Percentiles rank a stretch among this genome's conserved stretches.
phyloP scores from a whole-genome alignment of 2,797 vertebrate genomes.

The Cirrhinus mrigala region DNA sequence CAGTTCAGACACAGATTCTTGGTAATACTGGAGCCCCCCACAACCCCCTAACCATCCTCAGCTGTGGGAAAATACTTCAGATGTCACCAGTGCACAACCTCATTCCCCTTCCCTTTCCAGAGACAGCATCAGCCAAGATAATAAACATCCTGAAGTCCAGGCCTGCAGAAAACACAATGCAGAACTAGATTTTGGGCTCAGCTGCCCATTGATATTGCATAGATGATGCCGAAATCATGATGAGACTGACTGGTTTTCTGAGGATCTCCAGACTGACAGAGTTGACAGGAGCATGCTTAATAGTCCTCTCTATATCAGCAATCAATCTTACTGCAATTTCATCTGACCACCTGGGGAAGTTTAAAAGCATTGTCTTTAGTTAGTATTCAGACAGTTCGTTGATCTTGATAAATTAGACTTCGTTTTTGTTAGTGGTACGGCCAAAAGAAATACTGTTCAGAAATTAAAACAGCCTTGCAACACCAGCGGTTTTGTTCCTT shows the following conservation, averaged over 20 bases:
- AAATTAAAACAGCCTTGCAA: not conserved
- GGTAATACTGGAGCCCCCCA: slow-evolving; percentile 26
- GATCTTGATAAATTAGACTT: slow-evolving; percentile 27
- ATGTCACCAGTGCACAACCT: slow-evolving; percentile 71
- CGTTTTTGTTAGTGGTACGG: not conserved
- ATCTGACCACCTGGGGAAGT: slow-evolving; percentile 29
- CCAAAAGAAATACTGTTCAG: slow-evolving; percentile 25
- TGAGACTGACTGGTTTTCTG: slow-evolving; percentile 1
- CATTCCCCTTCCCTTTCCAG: slow-evolving; percentile 60
- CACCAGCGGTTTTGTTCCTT: not conserved
- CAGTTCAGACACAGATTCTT: slow-evolving; percentile 25
- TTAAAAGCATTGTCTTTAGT: slow-evolving; percentile 17
- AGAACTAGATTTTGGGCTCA: slow-evolving; percentile 3
- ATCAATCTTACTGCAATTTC: slow-evolving; percentile 47
- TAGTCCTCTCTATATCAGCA: slow-evolving; percentile 25
- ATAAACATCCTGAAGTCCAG: slow-evolving; percentile 57
- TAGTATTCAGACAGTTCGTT: slow-evolving; percentile 18
- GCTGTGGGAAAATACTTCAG: slow-evolving; percentile 77
- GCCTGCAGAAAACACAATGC: slow-evolving; percentile 29
- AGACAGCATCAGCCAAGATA: slow-evolving; percentile 66
- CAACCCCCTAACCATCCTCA: slow-evolving; percentile 58
- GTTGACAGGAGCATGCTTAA: slow-evolving; percentile 20
- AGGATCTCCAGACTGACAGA: slow-evolving; percentile 32
- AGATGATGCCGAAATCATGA: slow-evolving; percentile 1
- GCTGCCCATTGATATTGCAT: slow-evolving; percentile 5